phyloP scores from a whole-genome alignment of 2,113 vertebrate genomes.

The Hippocampus abdominalis region DNA sequence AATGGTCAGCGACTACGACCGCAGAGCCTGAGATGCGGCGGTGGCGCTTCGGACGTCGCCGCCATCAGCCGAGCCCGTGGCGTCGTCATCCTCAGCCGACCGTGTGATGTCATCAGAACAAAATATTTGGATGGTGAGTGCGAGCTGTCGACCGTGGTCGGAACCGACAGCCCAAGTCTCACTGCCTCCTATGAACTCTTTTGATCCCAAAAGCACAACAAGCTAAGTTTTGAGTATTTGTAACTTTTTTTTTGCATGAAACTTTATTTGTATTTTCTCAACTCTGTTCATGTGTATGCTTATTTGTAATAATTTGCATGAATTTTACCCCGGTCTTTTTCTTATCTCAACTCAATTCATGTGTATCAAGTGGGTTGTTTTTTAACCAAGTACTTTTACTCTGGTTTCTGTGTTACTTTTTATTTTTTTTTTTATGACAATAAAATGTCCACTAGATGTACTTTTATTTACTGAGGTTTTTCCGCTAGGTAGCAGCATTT shows the following conservation, averaged over 20 bases:
- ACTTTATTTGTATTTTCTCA: too few relatives aligned
- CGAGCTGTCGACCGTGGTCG: background rate
- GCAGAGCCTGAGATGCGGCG: constrained; percentile 38
- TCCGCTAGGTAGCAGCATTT: too few relatives aligned
- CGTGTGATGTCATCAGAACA: background rate
- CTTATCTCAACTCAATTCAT: too few relatives aligned
- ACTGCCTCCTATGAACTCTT: background rate
- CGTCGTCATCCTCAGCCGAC: background rate
- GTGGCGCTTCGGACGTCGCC: background rate
- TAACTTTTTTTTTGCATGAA: background rate
- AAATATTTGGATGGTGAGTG: background rate
- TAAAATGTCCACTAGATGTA: background rate
- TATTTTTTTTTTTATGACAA: background rate
- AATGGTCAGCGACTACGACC: constrained; percentile 82
- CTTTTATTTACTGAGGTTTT: background rate
- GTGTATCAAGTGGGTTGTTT: too few relatives aligned
- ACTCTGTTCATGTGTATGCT: too few relatives aligned
- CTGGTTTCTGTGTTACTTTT: background rate
- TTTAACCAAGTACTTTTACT: background rate
- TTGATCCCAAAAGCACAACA: background rate
- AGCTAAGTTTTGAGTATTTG: background rate
- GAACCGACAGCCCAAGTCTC: background rate
- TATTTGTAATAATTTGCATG: too few relatives aligned
- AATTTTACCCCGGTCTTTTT: too few relatives aligned
- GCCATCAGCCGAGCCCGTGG: background rate